Evolutionary conservation across 2,888 invertebrate genomes (phyloP).

Genomic region (Lymantria dispar): DNA sequence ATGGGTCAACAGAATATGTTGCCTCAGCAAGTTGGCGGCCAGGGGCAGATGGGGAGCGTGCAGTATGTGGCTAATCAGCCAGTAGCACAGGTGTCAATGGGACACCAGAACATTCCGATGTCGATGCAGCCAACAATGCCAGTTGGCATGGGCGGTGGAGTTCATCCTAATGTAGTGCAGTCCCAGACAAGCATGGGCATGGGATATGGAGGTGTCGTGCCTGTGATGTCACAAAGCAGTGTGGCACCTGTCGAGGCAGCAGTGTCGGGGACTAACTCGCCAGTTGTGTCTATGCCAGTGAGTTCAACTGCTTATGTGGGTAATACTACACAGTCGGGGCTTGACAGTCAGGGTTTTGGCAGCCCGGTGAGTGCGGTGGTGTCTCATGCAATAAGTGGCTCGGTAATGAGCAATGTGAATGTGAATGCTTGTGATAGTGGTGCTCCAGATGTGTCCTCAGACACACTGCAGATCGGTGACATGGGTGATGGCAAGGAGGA

Average conservation of each 20-base stretch:
- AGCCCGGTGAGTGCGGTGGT: constrained; percentile 79
- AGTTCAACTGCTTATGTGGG: constrained; percentile 65
- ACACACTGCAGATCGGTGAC: constrained; percentile 62
- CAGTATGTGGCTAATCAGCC: constrained; percentile 71
- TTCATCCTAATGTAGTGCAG: constrained; percentile 74
- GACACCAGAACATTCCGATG: constrained; percentile 79
- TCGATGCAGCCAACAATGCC: constrained; percentile 77
- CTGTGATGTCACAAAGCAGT: constrained; percentile 78
- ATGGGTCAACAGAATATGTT: constrained; percentile 75
- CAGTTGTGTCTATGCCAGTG: constrained; percentile 76
- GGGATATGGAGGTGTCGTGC: constrained; percentile 69
- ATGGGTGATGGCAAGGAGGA: constrained; percentile 74
- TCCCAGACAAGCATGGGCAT: constrained; percentile 77
- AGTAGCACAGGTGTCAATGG: constrained; percentile 67
- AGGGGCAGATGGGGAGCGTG: constrained; percentile 68
- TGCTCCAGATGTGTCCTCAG: constrained; percentile 61
- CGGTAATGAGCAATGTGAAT: constrained; percentile 74
- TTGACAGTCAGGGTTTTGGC: constrained; percentile 76
- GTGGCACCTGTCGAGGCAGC: constrained; percentile 70
- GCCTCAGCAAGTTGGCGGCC: constrained; percentile 70
- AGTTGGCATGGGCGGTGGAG: constrained; percentile 69
- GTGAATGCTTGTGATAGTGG: constrained; percentile 76
- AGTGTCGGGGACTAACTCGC: constrained; percentile 78
- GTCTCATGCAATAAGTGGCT: constrained; percentile 73
- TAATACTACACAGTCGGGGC: constrained; percentile 60